These are phyloP conservation scores for Pomphorhynchus laevis DNA, from an alignment of 1,140 invertebrate genomes.

Conservation along the genomic window DNA sequence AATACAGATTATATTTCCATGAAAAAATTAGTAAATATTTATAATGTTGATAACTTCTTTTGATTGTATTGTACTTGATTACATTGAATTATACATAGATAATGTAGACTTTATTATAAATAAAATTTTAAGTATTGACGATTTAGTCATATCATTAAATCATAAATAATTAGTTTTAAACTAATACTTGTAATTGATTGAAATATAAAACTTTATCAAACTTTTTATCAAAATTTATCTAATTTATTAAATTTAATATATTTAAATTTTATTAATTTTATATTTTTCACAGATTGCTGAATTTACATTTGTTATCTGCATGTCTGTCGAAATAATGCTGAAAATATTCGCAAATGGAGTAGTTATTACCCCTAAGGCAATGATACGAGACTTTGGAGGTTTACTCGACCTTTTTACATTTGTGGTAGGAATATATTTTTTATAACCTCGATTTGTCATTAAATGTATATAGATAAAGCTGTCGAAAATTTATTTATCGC, in stretches of 20 bases:
- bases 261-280: background rate
- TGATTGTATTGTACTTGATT: no score
- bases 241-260: background rate
- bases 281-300: constrained; percentile 51
- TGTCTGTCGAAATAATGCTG: constrained; percentile 68
- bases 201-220: background rate
- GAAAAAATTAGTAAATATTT: no score
- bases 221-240: background rate
- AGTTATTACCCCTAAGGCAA: constrained; percentile 90
- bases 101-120: no score
- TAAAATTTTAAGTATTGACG: no score
- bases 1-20: no score
- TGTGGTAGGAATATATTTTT: constrained; percentile 29
- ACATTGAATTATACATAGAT: no score
- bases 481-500: background rate
- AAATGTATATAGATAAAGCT: constrained; percentile 14
- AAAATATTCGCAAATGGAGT: constrained; percentile 87
- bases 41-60: no score
- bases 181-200: background rate
- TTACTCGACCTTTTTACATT: constrained; percentile 87
- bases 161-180: no score
- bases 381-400: constrained; percentile 78
- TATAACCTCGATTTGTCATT: constrained; percentile 2
- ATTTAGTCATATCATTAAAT: no score
- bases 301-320: constrained; percentile 80